Evolutionary conservation across 2,888 invertebrate species (phyloP), one percentile per base, ranked within the genome.

Genomic region (Pachliopta kotzebuea): DNA sequence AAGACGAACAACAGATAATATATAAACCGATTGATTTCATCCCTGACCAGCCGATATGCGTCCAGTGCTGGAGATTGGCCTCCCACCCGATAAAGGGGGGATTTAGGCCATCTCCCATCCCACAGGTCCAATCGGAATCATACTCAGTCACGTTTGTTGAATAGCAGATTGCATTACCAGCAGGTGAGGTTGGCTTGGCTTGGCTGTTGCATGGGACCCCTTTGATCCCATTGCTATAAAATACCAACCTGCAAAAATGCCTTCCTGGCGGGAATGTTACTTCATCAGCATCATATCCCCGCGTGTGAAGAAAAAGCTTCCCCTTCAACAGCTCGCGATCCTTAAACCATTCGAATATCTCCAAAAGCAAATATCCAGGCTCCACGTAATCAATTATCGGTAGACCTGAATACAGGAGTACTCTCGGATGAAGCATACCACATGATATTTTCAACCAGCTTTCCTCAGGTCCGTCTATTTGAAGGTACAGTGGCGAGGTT

Each of bases 261-360:
- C 90, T 82, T 49, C 90, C 90, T 0, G 88, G 88, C 1, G 66
- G 56, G 67, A 90, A 81, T 0, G 67, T 67, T 0, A 87, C 70
- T 71, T 88, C 82, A 23, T 83, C 74, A 4, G 83, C 70, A 60
- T 81, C 77, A 63, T 88, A 90, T 0, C 84, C 82, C 50, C 74
- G 71, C 0, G 90, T 86, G 18, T 70, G 65, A 0, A 88, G 55
- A 76, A 72, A 88, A 0, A 77, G 84, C 45, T 81, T 83, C 0
- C 80, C 75, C 1, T 68, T 61, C 0, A 85, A 82, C 1, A 85
- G 3, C 7, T 79, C 77, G 29, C 71, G 69, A 60, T 87, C 86
- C 1, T 72, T 71, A 37, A 90, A 90, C 88, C 88, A 91, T 62
- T 86, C 82, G 52, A 90, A 87, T 11, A 71, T 72, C 67, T 91